phyloP scores from a whole-genome alignment of 2,113 vertebrate genomes.

The Beaufortia kweichowensis region DNA sequence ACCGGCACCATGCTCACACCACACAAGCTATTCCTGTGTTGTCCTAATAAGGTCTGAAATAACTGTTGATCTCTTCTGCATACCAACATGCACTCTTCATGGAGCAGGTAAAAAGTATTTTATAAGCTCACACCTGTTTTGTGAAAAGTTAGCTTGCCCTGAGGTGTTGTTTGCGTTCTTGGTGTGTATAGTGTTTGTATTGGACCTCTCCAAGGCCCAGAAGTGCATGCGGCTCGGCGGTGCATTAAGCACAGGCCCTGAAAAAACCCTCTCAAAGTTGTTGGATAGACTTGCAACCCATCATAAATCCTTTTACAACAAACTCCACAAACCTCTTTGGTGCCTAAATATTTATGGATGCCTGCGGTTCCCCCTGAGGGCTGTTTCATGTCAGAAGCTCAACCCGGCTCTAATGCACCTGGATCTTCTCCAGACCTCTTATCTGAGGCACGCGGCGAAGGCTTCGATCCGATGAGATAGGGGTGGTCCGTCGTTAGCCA shows the following conservation, averaged over 20 bases:
- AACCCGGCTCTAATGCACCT: conserved; percentile 67
- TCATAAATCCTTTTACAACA: conserved; percentile 81
- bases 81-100: conserved; percentile 50
- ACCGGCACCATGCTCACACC: conserved; percentile 14
- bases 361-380: conserved; percentile 72
- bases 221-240: conserved; percentile 48
- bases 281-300: conserved; percentile 66
- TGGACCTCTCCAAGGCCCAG: conserved; percentile 52
- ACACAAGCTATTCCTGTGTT: conserved; percentile 28
- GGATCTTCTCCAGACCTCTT: conserved; percentile 72
- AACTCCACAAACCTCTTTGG: conserved; percentile 79
- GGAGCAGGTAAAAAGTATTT: conserved; percentile 44
- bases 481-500: conserved; percentile 63
- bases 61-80: conserved; percentile 54
- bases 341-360: conserved; percentile 81
- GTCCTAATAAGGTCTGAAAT: conserved; percentile 65
- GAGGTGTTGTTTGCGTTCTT: conserved; percentile 68
- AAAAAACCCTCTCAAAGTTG: conserved; percentile 48
- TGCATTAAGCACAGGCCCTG: conserved; percentile 40
- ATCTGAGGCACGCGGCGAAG: conserved; percentile 66
- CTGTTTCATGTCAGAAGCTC: conserved; percentile 73
- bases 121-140: conserved; percentile 70
- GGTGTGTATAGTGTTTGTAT: conserved; percentile 69
- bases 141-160: conserved; percentile 61
- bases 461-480: conserved; percentile 49